phyloP scores from a whole-genome alignment of 2,888 invertebrate genomes.

The Ceraclea dissimilis region DNA sequence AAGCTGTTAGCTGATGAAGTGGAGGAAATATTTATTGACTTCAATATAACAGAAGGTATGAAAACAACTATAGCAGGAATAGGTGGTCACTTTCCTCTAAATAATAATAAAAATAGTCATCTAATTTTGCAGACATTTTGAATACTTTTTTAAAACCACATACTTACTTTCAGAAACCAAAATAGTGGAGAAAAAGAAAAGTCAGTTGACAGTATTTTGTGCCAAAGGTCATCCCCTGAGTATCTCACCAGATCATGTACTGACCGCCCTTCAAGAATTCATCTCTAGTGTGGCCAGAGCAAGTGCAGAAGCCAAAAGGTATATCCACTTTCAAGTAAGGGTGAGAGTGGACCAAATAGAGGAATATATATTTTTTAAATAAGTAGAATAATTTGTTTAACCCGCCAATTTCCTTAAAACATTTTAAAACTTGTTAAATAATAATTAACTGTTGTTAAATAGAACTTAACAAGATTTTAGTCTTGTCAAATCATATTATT shows the following conservation, averaged over 20 bases:
- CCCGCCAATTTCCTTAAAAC: background rate
- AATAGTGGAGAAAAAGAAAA: background rate
- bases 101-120: too few relatives aligned
- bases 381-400: background rate
- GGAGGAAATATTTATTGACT: slow-evolving; percentile 14
- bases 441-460: too few relatives aligned
- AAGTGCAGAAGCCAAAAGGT: slow-evolving; percentile 10
- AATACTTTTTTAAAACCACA: too few relatives aligned
- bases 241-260: slow-evolving; percentile 59
- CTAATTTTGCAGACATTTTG: too few relatives aligned
- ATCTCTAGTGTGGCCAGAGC: slow-evolving; percentile 31
- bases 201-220: slow-evolving; percentile 5
- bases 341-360: too few relatives aligned
- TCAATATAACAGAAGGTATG: slow-evolving; percentile 27
- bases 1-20: slow-evolving; percentile 14
- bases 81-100: too few relatives aligned
- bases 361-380: too few relatives aligned
- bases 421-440: too few relatives aligned
- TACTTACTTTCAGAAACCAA: background rate
- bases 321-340: background rate
- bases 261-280: slow-evolving; percentile 59
- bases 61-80: background rate
- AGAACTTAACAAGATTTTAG: too few relatives aligned
- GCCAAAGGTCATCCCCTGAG: slow-evolving; percentile 52
- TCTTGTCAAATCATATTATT: too few relatives aligned